Base-by-base conservation (phyloP, 2,113 vertebrate species). In the Cyanoderma ruficeps region DNA sequence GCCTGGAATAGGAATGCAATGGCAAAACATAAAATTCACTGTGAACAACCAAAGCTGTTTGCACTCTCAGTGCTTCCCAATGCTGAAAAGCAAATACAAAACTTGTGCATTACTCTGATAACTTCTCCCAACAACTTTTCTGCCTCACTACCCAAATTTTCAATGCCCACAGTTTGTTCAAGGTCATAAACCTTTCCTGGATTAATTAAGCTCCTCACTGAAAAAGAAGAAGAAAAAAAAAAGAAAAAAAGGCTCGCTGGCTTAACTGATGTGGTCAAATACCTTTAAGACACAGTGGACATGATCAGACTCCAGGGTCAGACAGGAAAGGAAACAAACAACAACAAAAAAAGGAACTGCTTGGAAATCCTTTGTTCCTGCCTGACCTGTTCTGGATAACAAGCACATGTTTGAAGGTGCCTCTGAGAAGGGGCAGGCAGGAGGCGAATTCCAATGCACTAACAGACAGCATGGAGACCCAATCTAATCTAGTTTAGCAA, bases 111-210 rank as follows among this genome's bases (percentile, higher is more conserved):
- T 93, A 92, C 74, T 93, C 76, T 87, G 83, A 23, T 96, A 96
- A 89, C 77, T 96, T 96, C 83, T 96, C 94, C 84, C 90, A 96
- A 96, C 75, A 96, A 95, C 82, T 95, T 91, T 97, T 97, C 95
- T 94, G 90, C 93, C 95, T 96, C 93, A 11, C 94, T 96, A 89
- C 94, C 85, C 94, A 97, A 94, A 96, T 97, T 97, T 95, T 97
- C 92, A 94, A 92, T 96, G 94, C 89, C 75, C 89, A 91, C 74
- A 74, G 96, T 96, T 96, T 96, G 96, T 95, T 97, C 96, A 95
- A 95, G 94, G 95, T 96, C 96, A 94, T 93, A 97, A 97, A 96
- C 94, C 83, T 84, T 96, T 96, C 95, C 93, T 96, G 92, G 96
- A 97, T 97, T 97, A 95, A 97, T 97, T 97, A 97, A 96, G 70